Percentiles rank a stretch among this genome's conserved stretches.
These are phyloP conservation scores for Puffinus mauretanicus DNA, from an alignment of 2,113 vertebrate genomes.

Conservation along the genomic window DNA sequence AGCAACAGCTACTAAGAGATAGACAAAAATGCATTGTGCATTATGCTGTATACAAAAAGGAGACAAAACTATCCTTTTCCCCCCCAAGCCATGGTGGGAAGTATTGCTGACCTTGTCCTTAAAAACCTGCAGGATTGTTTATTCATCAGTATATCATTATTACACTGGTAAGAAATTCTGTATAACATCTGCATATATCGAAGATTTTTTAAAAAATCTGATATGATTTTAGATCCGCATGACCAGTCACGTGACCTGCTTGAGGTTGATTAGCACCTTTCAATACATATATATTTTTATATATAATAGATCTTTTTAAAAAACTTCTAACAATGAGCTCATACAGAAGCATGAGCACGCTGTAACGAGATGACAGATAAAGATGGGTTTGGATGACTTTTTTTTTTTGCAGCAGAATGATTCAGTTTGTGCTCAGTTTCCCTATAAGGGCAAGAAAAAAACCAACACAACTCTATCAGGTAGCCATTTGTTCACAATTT, in stretches of 20 bases:
- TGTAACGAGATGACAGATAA: constrained; percentile 80
- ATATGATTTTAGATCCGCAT: constrained; percentile 99
- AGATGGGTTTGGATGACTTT: constrained; percentile 66
- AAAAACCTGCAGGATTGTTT: constrained; percentile 92
- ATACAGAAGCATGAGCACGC: constrained; percentile 82
- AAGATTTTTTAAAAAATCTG: constrained; percentile 90
- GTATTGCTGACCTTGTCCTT: constrained; percentile 94
- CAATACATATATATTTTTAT: constrained; percentile 83
- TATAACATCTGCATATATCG: constrained; percentile 99
- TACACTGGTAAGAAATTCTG: constrained; percentile 97
- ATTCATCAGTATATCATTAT: constrained; percentile 87
- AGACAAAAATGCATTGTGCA: constrained; percentile 77
- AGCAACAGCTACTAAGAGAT: constrained; percentile 77
- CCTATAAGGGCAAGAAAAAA: constrained; percentile 75
- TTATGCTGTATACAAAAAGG: constrained; percentile 79
- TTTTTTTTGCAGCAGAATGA: constrained; percentile 89
- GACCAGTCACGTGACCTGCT: constrained; percentile 99
- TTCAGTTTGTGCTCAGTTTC: constrained; percentile 94
- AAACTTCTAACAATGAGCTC: constrained; percentile 79
- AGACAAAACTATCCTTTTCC: constrained; percentile 83
- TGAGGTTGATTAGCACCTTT: constrained; percentile 99
- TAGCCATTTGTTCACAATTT: constrained; percentile 64
- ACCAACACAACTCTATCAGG: constrained; percentile 55
- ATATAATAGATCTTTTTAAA: constrained; percentile 82
- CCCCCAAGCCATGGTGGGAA: constrained; percentile 90